These are phyloP conservation scores for Lucifuga dentata DNA, from an alignment of 2,113 vertebrate species.

Conservation along the genomic window DNA sequence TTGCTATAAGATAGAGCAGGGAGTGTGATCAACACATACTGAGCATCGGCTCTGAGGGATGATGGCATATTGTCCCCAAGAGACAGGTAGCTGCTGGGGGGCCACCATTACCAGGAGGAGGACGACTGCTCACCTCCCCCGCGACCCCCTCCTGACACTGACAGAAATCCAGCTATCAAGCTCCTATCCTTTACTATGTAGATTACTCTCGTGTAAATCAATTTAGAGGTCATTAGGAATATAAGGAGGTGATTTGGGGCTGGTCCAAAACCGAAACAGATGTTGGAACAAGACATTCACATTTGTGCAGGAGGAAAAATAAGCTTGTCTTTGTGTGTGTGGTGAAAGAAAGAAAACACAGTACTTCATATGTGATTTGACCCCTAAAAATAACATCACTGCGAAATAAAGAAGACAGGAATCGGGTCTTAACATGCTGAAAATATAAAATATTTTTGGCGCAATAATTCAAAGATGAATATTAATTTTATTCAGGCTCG, in stretches of 20 bases:
- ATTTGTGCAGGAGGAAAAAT: neutral
- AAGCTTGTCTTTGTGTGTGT: too few species aligned
- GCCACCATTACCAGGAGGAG: slow-evolving; percentile 40
- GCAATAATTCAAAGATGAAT: slow-evolving; percentile 12
- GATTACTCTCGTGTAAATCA: slow-evolving; percentile 54
- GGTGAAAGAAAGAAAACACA: neutral
- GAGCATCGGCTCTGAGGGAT: slow-evolving; percentile 44
- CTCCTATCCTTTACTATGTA: slow-evolving; percentile 34
- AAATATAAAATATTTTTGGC: neutral
- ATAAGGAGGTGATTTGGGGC: slow-evolving; percentile 42
- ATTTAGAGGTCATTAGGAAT: slow-evolving; percentile 62
- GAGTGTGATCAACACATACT: slow-evolving; percentile 38
- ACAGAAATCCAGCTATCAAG: slow-evolving; percentile 48
- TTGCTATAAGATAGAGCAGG: slow-evolving; percentile 13
- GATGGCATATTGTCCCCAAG: slow-evolving; percentile 55
- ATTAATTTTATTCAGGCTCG: slow-evolving; percentile 8
- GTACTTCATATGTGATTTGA: neutral
- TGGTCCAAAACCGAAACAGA: slow-evolving; percentile 12
- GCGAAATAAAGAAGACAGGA: neutral
- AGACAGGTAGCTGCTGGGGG: slow-evolving; percentile 42
- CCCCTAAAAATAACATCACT: slow-evolving; percentile 2
- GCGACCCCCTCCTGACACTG: slow-evolving; percentile 25
- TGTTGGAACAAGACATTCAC: neutral
- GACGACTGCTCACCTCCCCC: slow-evolving; percentile 37
- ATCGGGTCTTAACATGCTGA: neutral